Base-by-base conservation (phyloP, 2,888 invertebrate genomes). In the Orthosia gothica region DNA sequence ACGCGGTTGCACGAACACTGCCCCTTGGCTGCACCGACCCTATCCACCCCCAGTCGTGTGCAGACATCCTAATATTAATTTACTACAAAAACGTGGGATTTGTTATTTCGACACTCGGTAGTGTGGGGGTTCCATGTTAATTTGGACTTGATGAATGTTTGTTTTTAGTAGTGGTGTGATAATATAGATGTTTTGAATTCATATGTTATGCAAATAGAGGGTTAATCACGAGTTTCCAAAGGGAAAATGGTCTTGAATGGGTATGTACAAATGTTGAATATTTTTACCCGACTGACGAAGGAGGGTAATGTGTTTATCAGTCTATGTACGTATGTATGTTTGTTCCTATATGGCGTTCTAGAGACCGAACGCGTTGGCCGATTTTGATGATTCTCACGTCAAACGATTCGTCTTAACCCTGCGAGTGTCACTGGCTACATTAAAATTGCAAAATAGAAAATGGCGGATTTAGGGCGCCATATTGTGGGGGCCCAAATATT, bases 41-140 rank as follows among this genome's bases (percentile, higher is more conserved):
- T 32, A 4, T 63, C 16, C 55, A 72, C 66, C 77, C 80, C 20
- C 18, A 47, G 45, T 67, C 59, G 4, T 76, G 77, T 76, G 81
- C 82, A 81, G 69, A 81, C 13, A 64, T 63, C 71, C 54, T 64
- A 59, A 59, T 67, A 74, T 74, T 81, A 74, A 78, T 81, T 74
- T 54, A 74, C 54, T 68, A 61, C 61, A 72, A 64, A 79, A 54
- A 61, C 69, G 52, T 55, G 45, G 50, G 61, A 76, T 84, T 81
- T 70, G 74, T 83, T 71, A 76, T 74, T 81, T 71, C 58, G 54
- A 61, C 74, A 75, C 75, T 57, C 58, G 40, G 23, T 49, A 55
- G 47, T 66, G 55, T 58, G 45, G 67, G 67, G 68, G 59, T 62
- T 49, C 20, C 50, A 26, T 76, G 54, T 69, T 66, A 72, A 69